phyloP scores from a whole-genome alignment of 1,140 invertebrate genomes.

The Leptinotarsa lineolata region DNA sequence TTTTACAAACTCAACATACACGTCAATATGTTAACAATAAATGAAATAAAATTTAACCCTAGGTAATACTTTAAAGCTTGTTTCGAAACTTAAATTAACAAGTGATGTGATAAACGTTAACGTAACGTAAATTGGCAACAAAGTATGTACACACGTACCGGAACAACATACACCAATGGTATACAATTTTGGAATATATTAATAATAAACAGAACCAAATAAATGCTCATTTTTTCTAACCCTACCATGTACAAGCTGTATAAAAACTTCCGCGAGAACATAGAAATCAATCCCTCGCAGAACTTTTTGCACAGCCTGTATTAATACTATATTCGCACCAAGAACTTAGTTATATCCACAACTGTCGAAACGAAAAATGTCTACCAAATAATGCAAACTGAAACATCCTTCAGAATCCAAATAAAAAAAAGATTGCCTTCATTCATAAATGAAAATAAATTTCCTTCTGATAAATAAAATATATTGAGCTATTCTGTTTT shows the following conservation, averaged over 20 bases:
- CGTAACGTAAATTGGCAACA: slow-evolving; percentile 34
- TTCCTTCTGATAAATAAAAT: slow-evolving; percentile 27
- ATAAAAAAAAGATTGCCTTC: background rate
- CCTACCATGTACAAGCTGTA: background rate
- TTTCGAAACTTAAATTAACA: slow-evolving; percentile 40
- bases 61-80: slow-evolving; percentile 46
- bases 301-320: slow-evolving; percentile 1
- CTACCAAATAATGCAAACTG: background rate
- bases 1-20: slow-evolving; percentile 37
- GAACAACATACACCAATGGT: background rate
- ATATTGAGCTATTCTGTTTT: slow-evolving; percentile 29
- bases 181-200: background rate
- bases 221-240: slow-evolving; percentile 9
- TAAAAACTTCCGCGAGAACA: background rate
- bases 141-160: slow-evolving; percentile 30
- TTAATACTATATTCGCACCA: slow-evolving; percentile 42
- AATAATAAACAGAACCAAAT: slow-evolving; percentile 11
- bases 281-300: background rate
- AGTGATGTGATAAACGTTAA: slow-evolving; percentile 35
- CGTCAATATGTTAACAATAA: slow-evolving; percentile 27
- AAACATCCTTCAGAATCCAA: slow-evolving; percentile 10
- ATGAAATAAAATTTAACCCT: slow-evolving; percentile 38
- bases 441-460: slow-evolving; percentile 23
- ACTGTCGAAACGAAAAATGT: slow-evolving; percentile 14
- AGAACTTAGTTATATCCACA: slow-evolving; percentile 35